These are phyloP conservation scores for Pomatostomus ruficeps DNA, from an alignment of 2,113 vertebrate species.

Conservation along the genomic window DNA sequence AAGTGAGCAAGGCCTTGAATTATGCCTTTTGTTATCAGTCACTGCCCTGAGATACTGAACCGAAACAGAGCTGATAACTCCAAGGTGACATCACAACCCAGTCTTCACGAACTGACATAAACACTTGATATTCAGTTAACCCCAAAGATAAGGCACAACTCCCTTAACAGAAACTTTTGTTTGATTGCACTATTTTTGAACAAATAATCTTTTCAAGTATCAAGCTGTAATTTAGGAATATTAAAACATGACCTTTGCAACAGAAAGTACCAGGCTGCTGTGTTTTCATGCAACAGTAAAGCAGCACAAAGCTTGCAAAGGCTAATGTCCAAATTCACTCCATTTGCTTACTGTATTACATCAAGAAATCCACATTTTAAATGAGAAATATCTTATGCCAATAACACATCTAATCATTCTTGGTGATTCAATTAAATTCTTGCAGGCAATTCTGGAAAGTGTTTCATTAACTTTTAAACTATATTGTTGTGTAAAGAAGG, in stretches of 20 bases:
- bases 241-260: neutral
- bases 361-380: neutral
- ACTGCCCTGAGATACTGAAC: constrained; percentile 54
- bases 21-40: constrained; percentile 62
- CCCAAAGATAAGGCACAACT: constrained; percentile 66
- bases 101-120: constrained; percentile 74
- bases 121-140: constrained; percentile 72
- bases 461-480: neutral
- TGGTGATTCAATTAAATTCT: neutral
- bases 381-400: neutral
- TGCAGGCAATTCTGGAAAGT: neutral
- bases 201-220: neutral
- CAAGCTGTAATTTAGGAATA: neutral
- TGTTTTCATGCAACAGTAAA: neutral
- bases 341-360: neutral
- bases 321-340: neutral
- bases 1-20: constrained; percentile 62
- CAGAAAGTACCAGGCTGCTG: neutral
- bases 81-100: constrained; percentile 74
- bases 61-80: constrained; percentile 62
- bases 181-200: constrained; percentile 18
- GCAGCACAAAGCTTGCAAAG: neutral
- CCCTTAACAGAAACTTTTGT: constrained; percentile 56
- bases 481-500: neutral
- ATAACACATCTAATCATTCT: neutral